Percentiles rank a stretch among this genome's conserved stretches.
Conservation (phyloP, 2,888 invertebrate genomes). For the Pseudococcus longispinus region DNA sequence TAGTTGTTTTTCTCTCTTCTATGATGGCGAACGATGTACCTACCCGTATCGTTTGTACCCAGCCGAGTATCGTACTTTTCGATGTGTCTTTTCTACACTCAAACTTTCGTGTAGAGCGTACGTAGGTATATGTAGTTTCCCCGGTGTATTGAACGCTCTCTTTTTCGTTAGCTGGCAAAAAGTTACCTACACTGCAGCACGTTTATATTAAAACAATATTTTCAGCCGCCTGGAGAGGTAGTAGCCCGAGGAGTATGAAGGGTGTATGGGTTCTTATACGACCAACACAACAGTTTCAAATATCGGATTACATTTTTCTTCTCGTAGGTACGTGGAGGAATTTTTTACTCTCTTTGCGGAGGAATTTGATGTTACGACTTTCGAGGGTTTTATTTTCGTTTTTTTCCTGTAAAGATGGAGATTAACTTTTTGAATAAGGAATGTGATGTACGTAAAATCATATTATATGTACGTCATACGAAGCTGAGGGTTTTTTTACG, state of each 20-base stretch:
- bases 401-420: background rate
- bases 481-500: background rate
- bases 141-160: background rate
- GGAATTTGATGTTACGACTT: background rate
- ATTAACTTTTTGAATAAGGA: background rate
- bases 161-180: background rate
- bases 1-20: background rate
- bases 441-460: background rate
- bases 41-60: background rate
- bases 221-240: background rate
- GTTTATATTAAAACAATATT: constrained; percentile 33
- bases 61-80: background rate
- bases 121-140: background rate
- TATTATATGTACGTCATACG: background rate
- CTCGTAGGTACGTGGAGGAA: background rate
- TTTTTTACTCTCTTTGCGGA: background rate
- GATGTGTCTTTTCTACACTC: background rate
- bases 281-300: background rate
- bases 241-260: background rate
- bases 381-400: background rate
- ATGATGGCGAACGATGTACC: background rate
- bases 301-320: constrained; percentile 18
- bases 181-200: background rate
- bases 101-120: background rate
- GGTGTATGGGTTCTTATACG: background rate